Evolutionary conservation across 2,888 invertebrate species (phyloP).

Genomic region (Philhelius pedissequus): DNA sequence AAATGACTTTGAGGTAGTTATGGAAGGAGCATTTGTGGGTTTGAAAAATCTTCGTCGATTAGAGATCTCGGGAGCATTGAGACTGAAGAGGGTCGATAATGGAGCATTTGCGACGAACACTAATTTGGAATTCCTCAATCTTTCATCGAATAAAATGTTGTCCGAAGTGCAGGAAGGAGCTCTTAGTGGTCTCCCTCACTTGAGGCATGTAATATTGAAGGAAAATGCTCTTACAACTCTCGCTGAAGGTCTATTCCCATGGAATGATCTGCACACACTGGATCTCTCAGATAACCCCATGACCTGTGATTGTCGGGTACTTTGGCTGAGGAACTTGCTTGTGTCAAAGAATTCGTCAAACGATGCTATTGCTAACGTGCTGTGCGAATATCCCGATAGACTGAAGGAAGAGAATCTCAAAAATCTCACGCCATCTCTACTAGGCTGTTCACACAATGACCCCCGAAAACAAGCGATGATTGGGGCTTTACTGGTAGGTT

Average conservation of each 20-base stretch:
- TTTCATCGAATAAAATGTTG: constrained; percentile 89
- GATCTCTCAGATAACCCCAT: constrained; percentile 92
- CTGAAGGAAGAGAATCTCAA: constrained; percentile 85
- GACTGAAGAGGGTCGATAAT: constrained; percentile 85
- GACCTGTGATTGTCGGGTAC: constrained; percentile 87
- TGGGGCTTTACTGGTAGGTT: constrained; percentile 86
- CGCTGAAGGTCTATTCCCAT: constrained; percentile 89
- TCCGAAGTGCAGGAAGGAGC: constrained; percentile 87
- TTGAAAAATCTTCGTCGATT: constrained; percentile 87
- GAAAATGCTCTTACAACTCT: constrained; percentile 88
- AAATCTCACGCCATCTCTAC: constrained; percentile 85
- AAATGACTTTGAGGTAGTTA: constrained; percentile 86
- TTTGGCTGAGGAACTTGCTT: constrained; percentile 88
- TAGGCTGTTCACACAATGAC: constrained; percentile 90
- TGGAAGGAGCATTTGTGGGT: constrained; percentile 88
- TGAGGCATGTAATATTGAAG: constrained; percentile 86
- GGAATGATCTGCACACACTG: constrained; percentile 86
- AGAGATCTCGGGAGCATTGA: constrained; percentile 88
- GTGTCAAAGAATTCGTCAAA: constrained; percentile 75
- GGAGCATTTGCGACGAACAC: constrained; percentile 90
- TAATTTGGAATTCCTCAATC: constrained; percentile 87
- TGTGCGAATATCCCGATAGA: constrained; percentile 87
- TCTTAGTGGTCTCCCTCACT: constrained; percentile 87
- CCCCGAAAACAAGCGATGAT: constrained; percentile 89
- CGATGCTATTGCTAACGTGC: constrained; percentile 79